A percentile compares a stretch with the other conserved stretches of the same genome.
Conservation (phyloP, 2,888 invertebrate species). For the Ormyrus thymus region DNA sequence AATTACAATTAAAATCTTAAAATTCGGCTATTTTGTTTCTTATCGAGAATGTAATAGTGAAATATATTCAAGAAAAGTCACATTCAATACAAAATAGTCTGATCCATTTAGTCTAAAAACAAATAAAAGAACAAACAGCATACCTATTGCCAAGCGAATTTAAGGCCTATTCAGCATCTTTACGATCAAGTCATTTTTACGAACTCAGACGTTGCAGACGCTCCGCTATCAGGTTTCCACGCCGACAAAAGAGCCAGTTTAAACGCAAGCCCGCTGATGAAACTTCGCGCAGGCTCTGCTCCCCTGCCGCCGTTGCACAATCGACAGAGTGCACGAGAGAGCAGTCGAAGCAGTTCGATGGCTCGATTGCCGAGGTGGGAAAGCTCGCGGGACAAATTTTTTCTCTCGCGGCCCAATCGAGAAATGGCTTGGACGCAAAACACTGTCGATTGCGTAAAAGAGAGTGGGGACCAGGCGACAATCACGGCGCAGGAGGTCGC, state of each 20-base stretch:
- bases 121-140: too few species aligned
- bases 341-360: background rate
- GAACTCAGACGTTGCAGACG: constrained; percentile 25
- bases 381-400: background rate
- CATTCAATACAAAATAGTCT: too few species aligned
- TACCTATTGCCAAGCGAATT: too few species aligned
- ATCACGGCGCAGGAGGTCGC: constrained; percentile 58
- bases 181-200: background rate
- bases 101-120: too few species aligned
- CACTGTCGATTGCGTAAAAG: constrained; percentile 73
- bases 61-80: too few species aligned
- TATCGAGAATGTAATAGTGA: too few species aligned
- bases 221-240: constrained; percentile 38
- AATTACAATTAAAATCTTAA: too few species aligned
- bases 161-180: too few species aligned
- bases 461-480: constrained; percentile 65
- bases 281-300: background rate
- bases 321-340: background rate
- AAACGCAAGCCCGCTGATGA: too few species aligned
- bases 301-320: background rate
- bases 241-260: constrained; percentile 18
- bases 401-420: constrained; percentile 42
- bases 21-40: too few species aligned
- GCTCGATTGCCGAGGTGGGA: background rate
- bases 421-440: constrained; percentile 60